Evolutionary conservation across 2,797 vertebrate species (phyloP), one percentile per base, ranked within the genome.

Genomic region (Apogon hyalosoma): DNA sequence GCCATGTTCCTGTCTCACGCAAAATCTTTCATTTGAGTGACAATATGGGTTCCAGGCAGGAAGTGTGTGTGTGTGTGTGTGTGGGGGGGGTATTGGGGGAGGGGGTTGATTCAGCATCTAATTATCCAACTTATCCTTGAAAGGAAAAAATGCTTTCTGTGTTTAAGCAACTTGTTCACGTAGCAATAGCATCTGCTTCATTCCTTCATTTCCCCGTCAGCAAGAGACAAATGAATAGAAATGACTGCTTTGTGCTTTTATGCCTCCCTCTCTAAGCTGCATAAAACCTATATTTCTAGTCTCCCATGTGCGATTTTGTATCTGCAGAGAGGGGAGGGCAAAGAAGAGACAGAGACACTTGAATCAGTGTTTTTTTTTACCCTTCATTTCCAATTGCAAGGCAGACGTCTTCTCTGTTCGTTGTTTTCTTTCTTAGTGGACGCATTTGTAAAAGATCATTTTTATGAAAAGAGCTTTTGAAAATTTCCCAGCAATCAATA

Each of bases 191-290:
- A 90, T 93, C 88, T 86, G 87, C 79, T 73, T 84, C 85, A 83
- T 87, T 83, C 80, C 58, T 80, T 83, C 72, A 86, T 91, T 91
- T 87, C 83, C 83, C 87, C 82, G 87, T 90, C 87, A 90, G 85
- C 83, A 51, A 82, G 74, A 89, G 87, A 87, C 87, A 93, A 92
- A 91, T 92, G 92, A 93, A 92, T 92, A 88, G 89, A 92, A 92
- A 92, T 89, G 86, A 84, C 87, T 87, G 84, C 84, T 89, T 91
- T 87, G 87, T 87, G 87, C 85, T 86, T 92, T 90, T 87, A 87
- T 80, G 78, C 84, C 73, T 79, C 74, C 63, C 77, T 88, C 85
- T 84, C 72, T 75, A 36, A 83, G 79, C 86, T 70, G 87, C 88
- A 85, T 87, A 87, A 91, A 92, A 88, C 88, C 84, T 90, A 90